phyloP scores from a whole-genome alignment of 1,140 invertebrate species.

The Lutraria rhynchaena region DNA sequence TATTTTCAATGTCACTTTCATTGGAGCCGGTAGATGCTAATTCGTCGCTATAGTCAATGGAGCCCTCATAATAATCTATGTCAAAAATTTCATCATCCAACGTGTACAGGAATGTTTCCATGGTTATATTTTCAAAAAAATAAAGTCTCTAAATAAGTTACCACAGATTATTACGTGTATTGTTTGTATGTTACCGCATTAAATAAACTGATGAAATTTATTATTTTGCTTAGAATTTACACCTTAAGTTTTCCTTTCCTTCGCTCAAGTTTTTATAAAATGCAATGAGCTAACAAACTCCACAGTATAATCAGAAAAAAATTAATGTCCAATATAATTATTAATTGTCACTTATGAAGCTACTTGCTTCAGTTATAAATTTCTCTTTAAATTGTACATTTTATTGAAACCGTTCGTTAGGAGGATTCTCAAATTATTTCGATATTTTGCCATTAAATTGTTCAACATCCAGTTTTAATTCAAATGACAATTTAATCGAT shows the following conservation, averaged over 20 bases:
- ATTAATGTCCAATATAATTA: neutral
- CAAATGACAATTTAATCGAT: constrained; percentile 28
- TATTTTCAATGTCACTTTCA: constrained; percentile 73
- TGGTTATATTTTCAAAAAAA: constrained; percentile 42
- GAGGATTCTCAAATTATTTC: constrained; percentile 42
- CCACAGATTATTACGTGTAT: neutral
- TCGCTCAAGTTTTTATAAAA: neutral
- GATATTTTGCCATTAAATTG: constrained; percentile 9
- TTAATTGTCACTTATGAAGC: neutral
- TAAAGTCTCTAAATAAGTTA: neutral
- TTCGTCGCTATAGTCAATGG: constrained; percentile 68
- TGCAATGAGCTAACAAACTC: neutral
- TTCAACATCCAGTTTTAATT: constrained; percentile 31
- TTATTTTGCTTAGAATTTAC: neutral
- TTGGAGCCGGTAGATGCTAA: constrained; percentile 72
- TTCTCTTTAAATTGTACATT: neutral
- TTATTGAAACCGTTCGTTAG: neutral
- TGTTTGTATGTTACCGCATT: neutral
- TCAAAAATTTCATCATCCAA: constrained; percentile 78
- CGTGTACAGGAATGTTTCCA: constrained; percentile 73
- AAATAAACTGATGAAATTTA: neutral
- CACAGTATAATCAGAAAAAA: neutral
- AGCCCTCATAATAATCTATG: constrained; percentile 69
- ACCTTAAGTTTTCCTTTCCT: too few species aligned
- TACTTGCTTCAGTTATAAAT: neutral